Evolutionary conservation across 2,797 vertebrate genomes (phyloP).

Genomic region (Lepilemur ruficaudatus): DNA sequence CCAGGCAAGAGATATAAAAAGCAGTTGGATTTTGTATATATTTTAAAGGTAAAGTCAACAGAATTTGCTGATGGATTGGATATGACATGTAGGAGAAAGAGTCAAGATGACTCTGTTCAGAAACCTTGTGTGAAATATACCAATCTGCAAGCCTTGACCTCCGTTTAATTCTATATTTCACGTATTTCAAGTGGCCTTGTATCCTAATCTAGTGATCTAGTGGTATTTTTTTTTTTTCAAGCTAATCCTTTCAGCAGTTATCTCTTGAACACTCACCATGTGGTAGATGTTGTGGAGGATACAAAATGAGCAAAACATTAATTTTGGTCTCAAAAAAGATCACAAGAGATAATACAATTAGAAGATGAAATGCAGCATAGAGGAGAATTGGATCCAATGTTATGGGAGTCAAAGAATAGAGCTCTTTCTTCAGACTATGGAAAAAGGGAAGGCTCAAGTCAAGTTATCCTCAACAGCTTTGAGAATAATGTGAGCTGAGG

Average conservation of each 20-base stretch:
- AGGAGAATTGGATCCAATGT: background rate
- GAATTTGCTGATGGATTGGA: background rate
- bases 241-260: background rate
- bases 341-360: background rate
- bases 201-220: background rate
- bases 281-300: background rate
- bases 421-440: background rate
- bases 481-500: background rate
- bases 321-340: constrained; percentile 4
- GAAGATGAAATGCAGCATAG: background rate
- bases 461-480: background rate
- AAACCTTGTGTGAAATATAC: background rate
- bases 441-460: background rate
- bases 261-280: background rate
- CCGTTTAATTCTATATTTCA: background rate
- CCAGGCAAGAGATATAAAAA: background rate
- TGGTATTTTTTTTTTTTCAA: background rate
- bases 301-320: background rate
- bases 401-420: background rate
- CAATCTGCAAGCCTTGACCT: background rate
- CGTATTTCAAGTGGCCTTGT: background rate
- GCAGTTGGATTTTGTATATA: background rate
- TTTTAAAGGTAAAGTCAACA: background rate
- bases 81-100: background rate
- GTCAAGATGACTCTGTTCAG: background rate